These are phyloP conservation scores for Aphidius gifuensis DNA, from an alignment of 1,140 invertebrate species.

Conservation along the genomic window DNA sequence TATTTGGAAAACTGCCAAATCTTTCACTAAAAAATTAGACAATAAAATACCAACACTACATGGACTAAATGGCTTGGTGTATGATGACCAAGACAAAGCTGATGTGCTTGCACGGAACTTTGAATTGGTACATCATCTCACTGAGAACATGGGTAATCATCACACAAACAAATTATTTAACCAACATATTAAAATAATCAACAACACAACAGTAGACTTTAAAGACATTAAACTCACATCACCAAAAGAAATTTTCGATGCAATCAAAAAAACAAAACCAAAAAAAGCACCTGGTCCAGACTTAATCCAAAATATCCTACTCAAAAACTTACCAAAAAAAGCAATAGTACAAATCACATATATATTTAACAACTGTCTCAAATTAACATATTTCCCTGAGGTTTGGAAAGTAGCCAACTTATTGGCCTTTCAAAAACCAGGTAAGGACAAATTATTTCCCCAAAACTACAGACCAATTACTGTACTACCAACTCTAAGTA, in stretches of 20 bases:
- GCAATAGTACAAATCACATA: slow-evolving; percentile 27
- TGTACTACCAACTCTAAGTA: slow-evolving; percentile 33
- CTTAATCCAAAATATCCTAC: slow-evolving; percentile 24
- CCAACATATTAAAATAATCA: neutral
- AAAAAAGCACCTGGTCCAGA: slow-evolving; percentile 37
- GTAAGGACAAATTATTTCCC: slow-evolving; percentile 35
- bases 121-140: slow-evolving; percentile 16
- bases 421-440: slow-evolving; percentile 31
- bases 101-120: slow-evolving; percentile 13
- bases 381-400: slow-evolving; percentile 29
- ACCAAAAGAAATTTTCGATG: neutral
- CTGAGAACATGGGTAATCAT: neutral
- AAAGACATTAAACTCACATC: neutral
- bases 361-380: slow-evolving; percentile 33
- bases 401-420: slow-evolving; percentile 33
- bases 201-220: neutral
- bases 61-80: slow-evolving; percentile 1
- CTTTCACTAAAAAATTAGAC: slow-evolving; percentile 14
- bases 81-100: slow-evolving; percentile 13
- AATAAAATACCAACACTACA: slow-evolving; percentile 10
- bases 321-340: slow-evolving; percentile 33
- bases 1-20: slow-evolving; percentile 27
- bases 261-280: slow-evolving; percentile 13
- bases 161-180: neutral
- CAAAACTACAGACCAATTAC: slow-evolving; percentile 41